A percentile compares a stretch with the other conserved stretches of the same genome.
phyloP scores from a whole-genome alignment of 1,140 invertebrate genomes.

The Drosophila repletoides region DNA sequence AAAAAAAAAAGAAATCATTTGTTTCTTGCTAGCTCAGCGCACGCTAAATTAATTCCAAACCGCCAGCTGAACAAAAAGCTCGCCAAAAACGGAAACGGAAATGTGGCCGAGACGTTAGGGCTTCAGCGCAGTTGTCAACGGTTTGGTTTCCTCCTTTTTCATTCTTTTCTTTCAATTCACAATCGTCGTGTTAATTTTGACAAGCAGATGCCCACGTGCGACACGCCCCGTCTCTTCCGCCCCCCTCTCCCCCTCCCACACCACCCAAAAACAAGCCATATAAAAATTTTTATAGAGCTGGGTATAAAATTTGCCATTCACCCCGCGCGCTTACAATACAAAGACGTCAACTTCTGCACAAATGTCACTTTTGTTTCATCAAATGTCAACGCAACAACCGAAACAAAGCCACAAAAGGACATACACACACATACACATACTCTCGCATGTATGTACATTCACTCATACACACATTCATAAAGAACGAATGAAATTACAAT shows the following conservation, averaged over 20 bases:
- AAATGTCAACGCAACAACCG: constrained; percentile 80
- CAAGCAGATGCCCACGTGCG: constrained; percentile 73
- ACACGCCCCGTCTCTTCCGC: constrained; percentile 21
- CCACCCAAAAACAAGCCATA: constrained; percentile 18
- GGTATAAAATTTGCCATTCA: constrained; percentile 62
- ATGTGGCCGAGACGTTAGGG: constrained; percentile 71
- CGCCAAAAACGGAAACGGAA: constrained; percentile 75
- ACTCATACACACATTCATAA: constrained; percentile 22
- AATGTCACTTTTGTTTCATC: constrained; percentile 81
- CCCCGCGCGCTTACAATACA: constrained; percentile 49
- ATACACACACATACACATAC: constrained; percentile 9
- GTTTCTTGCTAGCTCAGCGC: constrained; percentile 77
- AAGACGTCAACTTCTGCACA: constrained; percentile 77
- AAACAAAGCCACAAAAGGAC: constrained; percentile 79
- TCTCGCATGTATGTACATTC: constrained; percentile 2
- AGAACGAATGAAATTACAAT: constrained; percentile 75
- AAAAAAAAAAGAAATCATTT: constrained; percentile 66
- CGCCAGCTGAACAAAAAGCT: constrained; percentile 73
- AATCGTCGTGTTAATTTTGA: constrained; percentile 78
- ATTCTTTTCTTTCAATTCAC: constrained; percentile 52
- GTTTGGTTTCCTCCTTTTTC: no score
- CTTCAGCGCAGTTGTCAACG: constrained; percentile 59
- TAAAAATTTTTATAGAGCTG: neutral
- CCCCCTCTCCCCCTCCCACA: neutral
- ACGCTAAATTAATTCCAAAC: constrained; percentile 78